These are phyloP conservation scores for Grammomys dolichurus DNA, from an alignment of 2,113 vertebrate species.

Conservation along the genomic window DNA sequence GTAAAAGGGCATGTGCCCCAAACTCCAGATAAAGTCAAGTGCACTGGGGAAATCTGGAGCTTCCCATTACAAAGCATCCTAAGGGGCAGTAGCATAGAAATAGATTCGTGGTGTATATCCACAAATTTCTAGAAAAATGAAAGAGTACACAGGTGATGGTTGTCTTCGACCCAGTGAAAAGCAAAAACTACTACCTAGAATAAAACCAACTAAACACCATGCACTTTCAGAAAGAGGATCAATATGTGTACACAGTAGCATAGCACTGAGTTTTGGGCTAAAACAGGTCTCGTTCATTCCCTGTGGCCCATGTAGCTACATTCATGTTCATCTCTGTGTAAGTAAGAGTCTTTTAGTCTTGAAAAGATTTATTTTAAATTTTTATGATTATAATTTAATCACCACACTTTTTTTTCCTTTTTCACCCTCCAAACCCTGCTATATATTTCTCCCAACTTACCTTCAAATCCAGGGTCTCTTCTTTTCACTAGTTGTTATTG, in stretches of 20 bases:
- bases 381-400: too few species aligned
- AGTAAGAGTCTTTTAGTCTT: neutral
- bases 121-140: neutral
- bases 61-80: neutral
- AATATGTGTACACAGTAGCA: neutral
- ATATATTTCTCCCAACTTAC: too few species aligned
- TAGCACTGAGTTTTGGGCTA: neutral
- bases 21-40: neutral
- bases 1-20: neutral
- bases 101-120: neutral
- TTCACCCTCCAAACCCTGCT: too few species aligned
- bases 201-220: neutral
- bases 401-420: too few species aligned
- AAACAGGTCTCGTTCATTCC: neutral
- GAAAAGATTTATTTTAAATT: too few species aligned
- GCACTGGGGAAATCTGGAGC: neutral
- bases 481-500: too few species aligned
- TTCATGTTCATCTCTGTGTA: neutral
- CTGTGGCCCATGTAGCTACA: neutral
- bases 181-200: fast-evolving
- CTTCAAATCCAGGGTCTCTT: too few species aligned
- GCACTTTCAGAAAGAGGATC: neutral
- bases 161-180: neutral
- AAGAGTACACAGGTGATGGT: neutral
- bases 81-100: neutral